These are phyloP conservation scores for Lycaon pictus DNA, from an alignment of 2,113 vertebrate genomes.

Conservation along the genomic window DNA sequence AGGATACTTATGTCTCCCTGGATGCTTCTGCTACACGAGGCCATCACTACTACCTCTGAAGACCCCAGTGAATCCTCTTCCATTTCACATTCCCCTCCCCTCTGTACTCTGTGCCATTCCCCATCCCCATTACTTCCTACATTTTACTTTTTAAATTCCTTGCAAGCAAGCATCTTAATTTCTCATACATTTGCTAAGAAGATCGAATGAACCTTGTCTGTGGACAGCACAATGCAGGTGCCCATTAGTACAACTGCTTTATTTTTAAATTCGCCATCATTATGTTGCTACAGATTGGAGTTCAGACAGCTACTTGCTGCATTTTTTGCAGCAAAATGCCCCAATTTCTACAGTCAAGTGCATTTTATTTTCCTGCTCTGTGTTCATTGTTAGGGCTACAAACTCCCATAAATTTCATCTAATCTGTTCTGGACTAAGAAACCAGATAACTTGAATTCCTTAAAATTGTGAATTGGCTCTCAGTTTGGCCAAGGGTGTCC, in stretches of 20 bases:
- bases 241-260: not conserved
- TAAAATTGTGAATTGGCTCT: not conserved
- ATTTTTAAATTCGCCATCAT: not conserved
- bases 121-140: too few relatives aligned
- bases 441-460: not conserved
- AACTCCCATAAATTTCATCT: not conserved
- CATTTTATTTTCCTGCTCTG: conserved; percentile 6
- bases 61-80: not conserved
- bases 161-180: not conserved
- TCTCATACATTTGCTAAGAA: not conserved
- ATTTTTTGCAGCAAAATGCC: not conserved
- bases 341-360: not conserved
- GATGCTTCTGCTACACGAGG: too few relatives aligned
- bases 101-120: not conserved
- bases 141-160: not conserved
- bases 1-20: not conserved
- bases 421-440: not conserved
- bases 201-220: not conserved
- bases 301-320: not conserved
- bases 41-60: not conserved
- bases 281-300: not conserved
- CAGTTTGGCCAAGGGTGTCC: not conserved
- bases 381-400: not conserved
- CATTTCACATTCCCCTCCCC: not conserved
- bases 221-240: not conserved